A percentile compares a stretch with the other conserved stretches of the same genome.
phyloP scores from a whole-genome alignment of 2,113 vertebrate species.

The Xiphias gladius region DNA sequence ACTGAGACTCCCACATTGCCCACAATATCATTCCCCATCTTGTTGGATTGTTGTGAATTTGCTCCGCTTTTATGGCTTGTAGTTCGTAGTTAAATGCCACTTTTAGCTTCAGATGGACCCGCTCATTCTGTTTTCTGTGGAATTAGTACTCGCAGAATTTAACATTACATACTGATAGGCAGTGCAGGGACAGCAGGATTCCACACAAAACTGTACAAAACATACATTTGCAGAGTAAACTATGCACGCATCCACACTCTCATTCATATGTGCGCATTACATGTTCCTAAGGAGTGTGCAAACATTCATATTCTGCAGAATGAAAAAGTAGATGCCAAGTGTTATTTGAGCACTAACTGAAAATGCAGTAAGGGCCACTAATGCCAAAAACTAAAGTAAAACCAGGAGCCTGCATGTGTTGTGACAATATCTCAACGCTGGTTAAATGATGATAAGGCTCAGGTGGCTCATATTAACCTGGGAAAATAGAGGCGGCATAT shows the following conservation, averaged over 20 bases:
- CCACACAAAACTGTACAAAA: not conserved
- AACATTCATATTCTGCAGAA: slow-evolving; percentile 33
- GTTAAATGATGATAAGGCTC: slow-evolving; percentile 89
- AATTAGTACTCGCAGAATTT: not conserved
- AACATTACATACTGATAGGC: not conserved
- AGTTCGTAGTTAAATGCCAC: not conserved
- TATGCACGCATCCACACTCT: not conserved
- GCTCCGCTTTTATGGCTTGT: too few relatives aligned
- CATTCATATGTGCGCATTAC: slow-evolving; percentile 1
- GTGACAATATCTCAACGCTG: slow-evolving; percentile 67
- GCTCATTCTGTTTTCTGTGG: not conserved
- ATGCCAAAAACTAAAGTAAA: slow-evolving; percentile 51
- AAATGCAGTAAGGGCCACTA: slow-evolving; percentile 47
- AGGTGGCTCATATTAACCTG: slow-evolving; percentile 98
- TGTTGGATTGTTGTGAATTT: not conserved
- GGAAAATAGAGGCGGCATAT: slow-evolving; percentile 86
- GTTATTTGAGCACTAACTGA: slow-evolving; percentile 59
- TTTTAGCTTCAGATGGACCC: not conserved
- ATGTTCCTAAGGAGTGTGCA: slow-evolving; percentile 24
- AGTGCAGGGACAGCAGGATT: not conserved
- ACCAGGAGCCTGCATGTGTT: slow-evolving; percentile 44
- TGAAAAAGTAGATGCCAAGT: slow-evolving; percentile 27
- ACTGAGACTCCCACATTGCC: not conserved
- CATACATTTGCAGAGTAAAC: slow-evolving; percentile 26
- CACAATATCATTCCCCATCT: too few relatives aligned